Conservation (phyloP, 1,140 invertebrate species). For the Vanessa tameamea region DNA sequence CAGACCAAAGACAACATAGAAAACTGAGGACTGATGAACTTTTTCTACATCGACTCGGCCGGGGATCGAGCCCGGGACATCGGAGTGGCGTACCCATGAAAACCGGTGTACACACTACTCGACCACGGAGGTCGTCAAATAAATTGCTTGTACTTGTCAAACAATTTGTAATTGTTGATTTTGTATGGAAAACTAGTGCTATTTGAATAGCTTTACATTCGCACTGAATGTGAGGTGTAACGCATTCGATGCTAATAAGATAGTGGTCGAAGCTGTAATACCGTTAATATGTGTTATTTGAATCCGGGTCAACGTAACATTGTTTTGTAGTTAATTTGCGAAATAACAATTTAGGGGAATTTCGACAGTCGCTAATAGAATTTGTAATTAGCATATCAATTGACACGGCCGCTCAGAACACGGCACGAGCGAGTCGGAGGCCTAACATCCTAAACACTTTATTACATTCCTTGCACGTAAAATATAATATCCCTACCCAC, state of each 20-base stretch:
- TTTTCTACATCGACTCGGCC: too few relatives aligned
- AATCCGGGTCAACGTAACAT: neutral
- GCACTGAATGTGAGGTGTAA: neutral
- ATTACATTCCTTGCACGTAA: constrained; percentile 79
- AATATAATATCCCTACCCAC: constrained; percentile 78
- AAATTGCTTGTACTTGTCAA: too few relatives aligned
- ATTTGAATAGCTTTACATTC: too few relatives aligned
- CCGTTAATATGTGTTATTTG: constrained; percentile 10
- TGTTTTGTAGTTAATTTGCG: constrained; percentile 9
- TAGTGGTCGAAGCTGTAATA: neutral
- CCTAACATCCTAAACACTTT: constrained; percentile 72
- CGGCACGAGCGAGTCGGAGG: constrained; percentile 36
- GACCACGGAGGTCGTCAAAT: too few relatives aligned
- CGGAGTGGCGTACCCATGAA: too few relatives aligned
- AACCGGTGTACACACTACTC: too few relatives aligned
- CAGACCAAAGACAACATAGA: too few relatives aligned
- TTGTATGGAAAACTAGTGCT: too few relatives aligned
- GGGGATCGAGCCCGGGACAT: too few relatives aligned
- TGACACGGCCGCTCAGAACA: constrained; percentile 40
- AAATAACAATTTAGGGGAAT: constrained; percentile 1
- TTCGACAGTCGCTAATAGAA: constrained; percentile 47
- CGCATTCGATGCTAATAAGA: constrained; percentile 11
- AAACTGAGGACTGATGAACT: too few relatives aligned
- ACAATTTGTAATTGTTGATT: too few relatives aligned
- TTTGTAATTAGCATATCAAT: constrained; percentile 74